phyloP scores from a whole-genome alignment of 2,113 vertebrate species.

The Epinephelus fuscoguttatus region DNA sequence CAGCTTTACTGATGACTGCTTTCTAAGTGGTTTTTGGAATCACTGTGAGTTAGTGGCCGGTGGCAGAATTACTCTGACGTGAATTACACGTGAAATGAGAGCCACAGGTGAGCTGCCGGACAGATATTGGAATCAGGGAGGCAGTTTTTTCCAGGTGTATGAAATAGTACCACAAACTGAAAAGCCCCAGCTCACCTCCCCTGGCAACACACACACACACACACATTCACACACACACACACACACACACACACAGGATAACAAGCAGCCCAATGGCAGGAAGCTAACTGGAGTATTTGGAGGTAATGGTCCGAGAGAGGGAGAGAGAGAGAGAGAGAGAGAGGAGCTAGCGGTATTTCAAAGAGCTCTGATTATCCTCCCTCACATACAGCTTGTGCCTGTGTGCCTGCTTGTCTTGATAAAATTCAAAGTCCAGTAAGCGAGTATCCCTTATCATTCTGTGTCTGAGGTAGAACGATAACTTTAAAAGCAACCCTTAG shows the following conservation, averaged over 20 bases:
- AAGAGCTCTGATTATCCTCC: constrained; percentile 54
- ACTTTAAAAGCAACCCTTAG: constrained; percentile 5
- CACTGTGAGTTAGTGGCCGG: constrained; percentile 32
- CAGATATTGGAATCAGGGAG: neutral
- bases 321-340: constrained; percentile 3
- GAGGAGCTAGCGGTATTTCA: constrained; percentile 21
- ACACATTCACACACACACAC: neutral
- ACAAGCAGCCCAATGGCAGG: constrained; percentile 41
- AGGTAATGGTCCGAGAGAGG: constrained; percentile 53
- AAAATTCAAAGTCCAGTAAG: constrained; percentile 30
- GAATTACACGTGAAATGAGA: constrained; percentile 54
- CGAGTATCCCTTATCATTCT: constrained; percentile 10
- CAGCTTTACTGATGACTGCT: constrained; percentile 21
- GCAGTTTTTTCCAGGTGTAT: constrained; percentile 25
- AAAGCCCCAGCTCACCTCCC: constrained; percentile 2
- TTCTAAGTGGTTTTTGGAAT: constrained; percentile 34
- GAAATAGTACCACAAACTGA: constrained; percentile 13
- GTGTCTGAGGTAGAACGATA: constrained; percentile 1
- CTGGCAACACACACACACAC: constrained; percentile 18
- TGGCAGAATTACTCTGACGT: constrained; percentile 40
- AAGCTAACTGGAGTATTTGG: constrained; percentile 46
- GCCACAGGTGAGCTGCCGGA: constrained; percentile 20
- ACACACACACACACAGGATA: constrained; percentile 7
- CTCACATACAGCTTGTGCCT: constrained; percentile 15
- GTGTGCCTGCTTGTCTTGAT: constrained; percentile 11